Evolutionary conservation across 2,888 invertebrate genomes (phyloP).

Genomic region (Dysmachus trigonus): DNA sequence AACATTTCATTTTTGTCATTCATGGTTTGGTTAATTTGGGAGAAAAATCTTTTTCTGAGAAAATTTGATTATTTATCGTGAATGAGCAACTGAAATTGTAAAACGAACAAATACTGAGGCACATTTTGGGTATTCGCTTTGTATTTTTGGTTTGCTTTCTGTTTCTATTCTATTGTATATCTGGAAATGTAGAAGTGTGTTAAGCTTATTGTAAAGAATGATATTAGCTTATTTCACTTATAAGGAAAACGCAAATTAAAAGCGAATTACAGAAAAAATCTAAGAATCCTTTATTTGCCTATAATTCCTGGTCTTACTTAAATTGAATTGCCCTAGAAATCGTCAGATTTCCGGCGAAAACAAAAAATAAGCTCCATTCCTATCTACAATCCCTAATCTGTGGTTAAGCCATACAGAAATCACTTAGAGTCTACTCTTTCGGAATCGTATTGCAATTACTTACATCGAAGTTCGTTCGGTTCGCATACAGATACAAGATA

Average conservation of each 20-base stretch:
- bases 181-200: no score
- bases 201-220: no score
- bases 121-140: no score
- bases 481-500: background rate
- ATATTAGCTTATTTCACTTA: no score
- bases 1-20: no score
- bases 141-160: no score
- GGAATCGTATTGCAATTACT: background rate
- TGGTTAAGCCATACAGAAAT: background rate
- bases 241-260: background rate
- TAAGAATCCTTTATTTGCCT: background rate
- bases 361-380: background rate
- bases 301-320: background rate
- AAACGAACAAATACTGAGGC: no score
- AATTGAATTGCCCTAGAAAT: background rate
- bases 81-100: no score
- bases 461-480: background rate
- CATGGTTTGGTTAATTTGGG: no score
- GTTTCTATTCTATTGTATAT: no score
- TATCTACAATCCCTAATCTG: background rate
- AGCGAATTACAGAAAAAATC: background rate
- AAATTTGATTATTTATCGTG: no score
- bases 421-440: background rate
- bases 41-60: no score
- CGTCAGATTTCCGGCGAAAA: background rate